Conservation (phyloP, 2,888 invertebrate species). For the Pachliopta kotzebuea region DNA sequence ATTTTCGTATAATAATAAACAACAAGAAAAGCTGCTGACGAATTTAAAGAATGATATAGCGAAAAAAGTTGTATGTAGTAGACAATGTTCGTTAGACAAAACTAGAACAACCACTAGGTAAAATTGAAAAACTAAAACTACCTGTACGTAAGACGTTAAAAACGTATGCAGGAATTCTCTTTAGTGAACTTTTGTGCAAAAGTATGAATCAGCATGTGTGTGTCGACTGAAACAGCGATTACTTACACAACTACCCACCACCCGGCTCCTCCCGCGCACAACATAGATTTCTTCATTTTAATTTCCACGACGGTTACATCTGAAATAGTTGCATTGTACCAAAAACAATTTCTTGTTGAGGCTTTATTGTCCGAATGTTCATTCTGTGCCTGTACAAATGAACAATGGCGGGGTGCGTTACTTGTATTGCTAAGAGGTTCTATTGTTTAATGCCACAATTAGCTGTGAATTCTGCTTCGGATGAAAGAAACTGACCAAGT, state of each 20-base stretch:
- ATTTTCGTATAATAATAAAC: no score
- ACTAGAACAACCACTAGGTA: no score
- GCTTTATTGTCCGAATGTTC: constrained; percentile 44
- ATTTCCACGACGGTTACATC: constrained; percentile 30
- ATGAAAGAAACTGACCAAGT: constrained; percentile 78
- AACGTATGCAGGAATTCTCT: background rate
- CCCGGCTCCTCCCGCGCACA: background rate
- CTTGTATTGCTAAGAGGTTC: constrained; percentile 73
- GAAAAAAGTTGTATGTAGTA: no score
- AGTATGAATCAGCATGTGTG: background rate
- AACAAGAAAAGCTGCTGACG: no score
- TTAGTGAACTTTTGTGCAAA: constrained; percentile 6
- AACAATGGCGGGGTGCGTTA: constrained; percentile 56
- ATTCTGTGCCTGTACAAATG: constrained; percentile 43
- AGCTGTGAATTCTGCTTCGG: constrained; percentile 64
- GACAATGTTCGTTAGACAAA: no score
- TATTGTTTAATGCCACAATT: constrained; percentile 79
- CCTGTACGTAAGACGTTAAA: background rate
- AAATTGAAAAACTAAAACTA: no score
- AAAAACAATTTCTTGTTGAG: constrained; percentile 44
- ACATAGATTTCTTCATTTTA: constrained; percentile 28
- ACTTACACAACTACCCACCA: constrained; percentile 8
- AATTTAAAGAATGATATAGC: no score
- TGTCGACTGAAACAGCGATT: constrained; percentile 2
- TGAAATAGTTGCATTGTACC: constrained; percentile 32